Evolutionary conservation across 2,797 vertebrate species (phyloP).

Genomic region (Perdix hodgsoniae): DNA sequence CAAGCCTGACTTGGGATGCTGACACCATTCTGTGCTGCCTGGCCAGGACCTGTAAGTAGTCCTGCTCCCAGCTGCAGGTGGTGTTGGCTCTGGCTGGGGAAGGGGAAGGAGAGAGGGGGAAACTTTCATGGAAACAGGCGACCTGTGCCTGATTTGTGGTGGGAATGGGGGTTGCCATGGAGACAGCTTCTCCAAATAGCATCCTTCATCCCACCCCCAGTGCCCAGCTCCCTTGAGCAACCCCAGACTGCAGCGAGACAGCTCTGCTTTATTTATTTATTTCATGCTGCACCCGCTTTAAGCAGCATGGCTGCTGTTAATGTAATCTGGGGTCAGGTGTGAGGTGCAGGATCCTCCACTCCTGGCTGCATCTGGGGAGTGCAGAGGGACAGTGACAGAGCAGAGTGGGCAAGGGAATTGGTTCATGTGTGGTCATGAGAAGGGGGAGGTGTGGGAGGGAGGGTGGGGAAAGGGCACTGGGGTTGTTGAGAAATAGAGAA

Average conservation of each 20-base stretch:
- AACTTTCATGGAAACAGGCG: constrained; percentile 71
- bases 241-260: constrained; percentile 60
- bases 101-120: background rate
- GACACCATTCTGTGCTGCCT: background rate
- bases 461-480: background rate
- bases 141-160: constrained; percentile 68
- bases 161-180: constrained; percentile 74
- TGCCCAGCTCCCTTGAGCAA: constrained; percentile 64
- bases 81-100: background rate
- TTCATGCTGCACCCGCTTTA: background rate
- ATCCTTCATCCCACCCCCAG: constrained; percentile 56
- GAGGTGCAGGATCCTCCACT: background rate
- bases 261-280: constrained; percentile 64
- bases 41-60: background rate
- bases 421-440: background rate
- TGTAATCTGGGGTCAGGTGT: constrained; percentile 19
- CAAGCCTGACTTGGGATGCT: background rate
- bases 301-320: constrained; percentile 22
- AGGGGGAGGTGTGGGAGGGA: background rate
- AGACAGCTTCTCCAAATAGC: constrained; percentile 76
- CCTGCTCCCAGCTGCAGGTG: background rate
- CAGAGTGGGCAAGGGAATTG: background rate
- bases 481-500: background rate
- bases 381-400: background rate
- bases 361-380: background rate